phyloP scores from a whole-genome alignment of 2,888 invertebrate species.

The Glyphotaelius pellucidus region DNA sequence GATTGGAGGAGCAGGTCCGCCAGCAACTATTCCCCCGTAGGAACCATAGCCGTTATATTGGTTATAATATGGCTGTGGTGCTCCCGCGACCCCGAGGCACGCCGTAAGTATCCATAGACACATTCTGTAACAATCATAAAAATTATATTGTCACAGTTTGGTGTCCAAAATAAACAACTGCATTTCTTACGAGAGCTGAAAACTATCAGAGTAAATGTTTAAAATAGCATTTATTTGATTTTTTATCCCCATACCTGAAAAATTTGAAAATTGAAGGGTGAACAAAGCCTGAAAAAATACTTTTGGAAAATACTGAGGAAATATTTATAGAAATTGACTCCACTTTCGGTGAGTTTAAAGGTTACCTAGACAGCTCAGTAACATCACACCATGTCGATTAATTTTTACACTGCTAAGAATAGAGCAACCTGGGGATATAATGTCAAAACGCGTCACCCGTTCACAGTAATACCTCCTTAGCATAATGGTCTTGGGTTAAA shows the following conservation, averaged over 20 bases:
- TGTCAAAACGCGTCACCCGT: too few species aligned
- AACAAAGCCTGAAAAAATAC: too few species aligned
- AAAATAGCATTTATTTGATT: too few species aligned
- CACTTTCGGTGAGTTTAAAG: not conserved
- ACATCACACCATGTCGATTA: not conserved
- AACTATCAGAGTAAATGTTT: too few species aligned
- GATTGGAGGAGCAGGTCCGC: conserved; percentile 74
- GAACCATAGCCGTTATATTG: not conserved
- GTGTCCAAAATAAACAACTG: too few species aligned
- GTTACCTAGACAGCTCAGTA: not conserved
- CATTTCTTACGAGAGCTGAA: too few species aligned
- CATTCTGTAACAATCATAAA: conserved; percentile 68
- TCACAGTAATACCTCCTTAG: too few species aligned
- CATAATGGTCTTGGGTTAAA: too few species aligned
- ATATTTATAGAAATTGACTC: not conserved
- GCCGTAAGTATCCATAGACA: conserved; percentile 76
- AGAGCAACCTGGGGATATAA: not conserved
- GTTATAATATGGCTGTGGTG: conserved; percentile 69
- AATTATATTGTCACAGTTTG: not conserved
- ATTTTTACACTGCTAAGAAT: not conserved
- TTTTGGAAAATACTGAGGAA: too few species aligned
- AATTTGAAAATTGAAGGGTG: too few species aligned
- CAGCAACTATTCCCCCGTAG: conserved; percentile 68
- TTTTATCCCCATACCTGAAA: too few species aligned
- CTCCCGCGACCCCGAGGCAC: conserved; percentile 74